Evolutionary conservation across 2,888 invertebrate genomes (phyloP), one percentile per base, ranked within the genome.

Genomic region (Taenaris catops): DNA sequence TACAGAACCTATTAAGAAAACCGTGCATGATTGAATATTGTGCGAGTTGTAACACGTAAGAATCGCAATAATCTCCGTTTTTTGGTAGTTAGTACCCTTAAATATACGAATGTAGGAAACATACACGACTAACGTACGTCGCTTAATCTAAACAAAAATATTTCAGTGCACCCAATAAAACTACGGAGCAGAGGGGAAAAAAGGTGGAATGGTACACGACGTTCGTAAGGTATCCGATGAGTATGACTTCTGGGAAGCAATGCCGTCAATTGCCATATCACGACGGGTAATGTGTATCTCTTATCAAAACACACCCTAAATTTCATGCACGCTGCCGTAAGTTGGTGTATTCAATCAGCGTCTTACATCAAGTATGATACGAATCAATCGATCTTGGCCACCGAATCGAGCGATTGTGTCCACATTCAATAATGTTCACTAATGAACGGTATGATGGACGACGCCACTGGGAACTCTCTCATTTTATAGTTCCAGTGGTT

Each of bases 131-230:
- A n/a, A n/a, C n/a, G n/a, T n/a, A 74, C 71, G 78, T 66, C 80
- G 73, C 80, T 81, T 83, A 75, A 81, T 83, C 79, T 81, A 72
- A 76, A 80, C 80, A 73, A 74, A 80, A 83, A 84, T 83, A 84
- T 81, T 83, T 81, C 73, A 80, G 80, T 78, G 79, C 65, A 53
- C 58, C 72, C 74, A 81, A 80, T 78, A 80, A 80, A 79, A 83
- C 67, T 72, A 72, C 73, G 63, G 62, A 60, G 61, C 57, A 55
- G 58, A 63, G 66, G 74, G n/a, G 83, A 81, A 17, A 80, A 80
- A 75, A 55, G 55, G 57, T 61, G 63, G 61, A 63, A 64, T 63
- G 63, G 63, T 57, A 60, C 64, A 57, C 63, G 64, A 58, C 57
- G 69, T 72, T 68, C 72, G 78, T 73, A 79, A 78, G 83, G 73